phyloP scores from a whole-genome alignment of 2,113 vertebrate species.

The Guaruba guarouba region DNA sequence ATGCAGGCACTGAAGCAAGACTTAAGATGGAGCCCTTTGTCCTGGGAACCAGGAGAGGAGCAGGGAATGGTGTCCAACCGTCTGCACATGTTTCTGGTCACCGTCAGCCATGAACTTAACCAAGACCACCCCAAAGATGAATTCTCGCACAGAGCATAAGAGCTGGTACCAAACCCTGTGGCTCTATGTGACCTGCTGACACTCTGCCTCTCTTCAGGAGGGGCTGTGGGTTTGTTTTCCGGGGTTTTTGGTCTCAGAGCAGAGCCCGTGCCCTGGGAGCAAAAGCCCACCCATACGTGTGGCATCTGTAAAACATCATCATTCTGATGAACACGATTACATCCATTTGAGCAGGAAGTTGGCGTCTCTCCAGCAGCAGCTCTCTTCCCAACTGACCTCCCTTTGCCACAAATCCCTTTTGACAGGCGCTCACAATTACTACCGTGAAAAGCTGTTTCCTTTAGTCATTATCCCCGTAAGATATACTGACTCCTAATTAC shows the following conservation, averaged over 20 bases:
- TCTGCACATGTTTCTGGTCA: rapidly evolving
- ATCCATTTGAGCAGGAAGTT: rapidly evolving
- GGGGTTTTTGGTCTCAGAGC: not conserved
- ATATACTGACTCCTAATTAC: constrained; percentile 35
- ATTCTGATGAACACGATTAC: not conserved
- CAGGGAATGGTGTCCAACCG: rapidly evolving
- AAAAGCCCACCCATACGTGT: not conserved
- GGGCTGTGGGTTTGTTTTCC: rapidly evolving
- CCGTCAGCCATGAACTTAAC: not conserved
- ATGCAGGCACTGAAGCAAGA: rapidly evolving
- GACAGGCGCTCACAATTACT: not conserved
- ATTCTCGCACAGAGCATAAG: rapidly evolving
- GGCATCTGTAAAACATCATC: not conserved
- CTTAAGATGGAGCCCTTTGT: rapidly evolving
- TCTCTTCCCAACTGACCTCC: not conserved
- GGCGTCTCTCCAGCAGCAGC: not conserved
- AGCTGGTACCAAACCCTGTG: not conserved
- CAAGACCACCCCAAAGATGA: not conserved
- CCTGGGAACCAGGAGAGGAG: rapidly evolving
- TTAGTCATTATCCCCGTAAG: not conserved
- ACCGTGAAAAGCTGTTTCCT: constrained; percentile 11
- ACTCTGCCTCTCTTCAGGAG: not conserved
- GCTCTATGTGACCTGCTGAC: rapidly evolving
- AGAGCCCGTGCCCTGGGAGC: not conserved
- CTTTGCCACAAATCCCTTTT: not conserved